These are phyloP conservation scores for Siniperca obscura DNA, from an alignment of 2,797 vertebrate species.

Conservation along the genomic window DNA sequence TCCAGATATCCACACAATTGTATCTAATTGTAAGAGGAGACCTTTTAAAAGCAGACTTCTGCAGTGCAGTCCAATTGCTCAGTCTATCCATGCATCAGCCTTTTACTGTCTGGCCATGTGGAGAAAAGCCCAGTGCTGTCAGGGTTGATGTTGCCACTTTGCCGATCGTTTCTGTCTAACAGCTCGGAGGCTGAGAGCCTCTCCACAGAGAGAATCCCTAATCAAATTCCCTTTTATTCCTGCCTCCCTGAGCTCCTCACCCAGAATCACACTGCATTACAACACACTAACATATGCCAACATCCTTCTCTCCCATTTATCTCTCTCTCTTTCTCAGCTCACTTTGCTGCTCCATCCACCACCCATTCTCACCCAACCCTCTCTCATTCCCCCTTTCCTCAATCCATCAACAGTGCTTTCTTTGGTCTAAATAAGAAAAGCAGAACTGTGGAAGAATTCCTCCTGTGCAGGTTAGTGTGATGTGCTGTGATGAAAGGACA, in stretches of 20 bases:
- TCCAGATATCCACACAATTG: conserved; percentile 22
- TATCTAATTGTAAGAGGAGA: conserved; percentile 53
- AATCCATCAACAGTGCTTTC: conserved; percentile 67
- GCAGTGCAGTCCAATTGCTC: conserved; percentile 73
- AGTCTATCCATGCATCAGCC: conserved; percentile 73
- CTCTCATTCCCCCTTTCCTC: conserved; percentile 36
- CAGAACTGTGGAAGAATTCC: conserved; percentile 81
- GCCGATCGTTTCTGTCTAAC: conserved; percentile 84
- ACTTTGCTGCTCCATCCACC: conserved; percentile 43
- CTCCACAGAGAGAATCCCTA: conserved; percentile 86
- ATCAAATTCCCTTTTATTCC: conserved; percentile 86
- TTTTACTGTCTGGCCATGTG: conserved; percentile 76
- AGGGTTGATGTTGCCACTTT: conserved; percentile 83
- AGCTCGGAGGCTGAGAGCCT: conserved; percentile 81
- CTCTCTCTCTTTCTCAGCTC: conserved; percentile 41
- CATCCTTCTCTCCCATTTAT: conserved; percentile 65
- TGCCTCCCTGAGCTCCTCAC: conserved; percentile 77
- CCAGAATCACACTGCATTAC: conserved; percentile 83
- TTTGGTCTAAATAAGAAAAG: conserved; percentile 73
- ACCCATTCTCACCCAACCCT: conserved; percentile 28
- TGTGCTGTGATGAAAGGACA: conserved; percentile 87
- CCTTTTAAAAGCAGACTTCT: conserved; percentile 59
- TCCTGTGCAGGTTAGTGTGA: conserved; percentile 78
- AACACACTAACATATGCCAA: conserved; percentile 78
- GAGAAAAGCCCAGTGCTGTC: conserved; percentile 80